Base-by-base conservation (phyloP, 2,113 vertebrate genomes). In the Pyrgilauda ruficollis region DNA sequence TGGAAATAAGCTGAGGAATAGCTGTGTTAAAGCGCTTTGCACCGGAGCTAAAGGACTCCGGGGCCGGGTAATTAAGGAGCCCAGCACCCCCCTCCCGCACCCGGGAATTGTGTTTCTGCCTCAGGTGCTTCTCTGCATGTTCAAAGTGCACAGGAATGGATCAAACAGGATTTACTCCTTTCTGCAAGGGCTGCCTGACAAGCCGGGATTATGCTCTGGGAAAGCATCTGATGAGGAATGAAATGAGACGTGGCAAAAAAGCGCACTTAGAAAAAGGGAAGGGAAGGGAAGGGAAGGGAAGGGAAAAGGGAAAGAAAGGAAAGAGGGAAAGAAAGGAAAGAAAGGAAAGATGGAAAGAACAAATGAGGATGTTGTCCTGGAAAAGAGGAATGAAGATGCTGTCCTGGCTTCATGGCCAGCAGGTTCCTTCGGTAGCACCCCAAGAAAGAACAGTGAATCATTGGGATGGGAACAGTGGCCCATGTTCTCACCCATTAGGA, bases 31-130 rank as follows among this genome's bases (percentile, higher is more conserved):
- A 78, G 17, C 74, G 46, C 82, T 89, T 93, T 93, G 44, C 72
- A 69, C 33, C 21, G 18, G 23, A 74, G 87, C 75, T 86, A 43
- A 87, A 83, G 61, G 56, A 91, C 69, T 76, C 35, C 20, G 49
- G 56, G 80, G 68, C 83, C 28, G 77, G 82, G 41, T 95, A 79
- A 90, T 92, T 74, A 87, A 78, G 78, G 80, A 67, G 43, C 58
- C 37, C 93, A 59, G 50, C 85, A 26, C 37, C 66, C 79, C 70
- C 79, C 37, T 37, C 68, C 81, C 6, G 5, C 47, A 11, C 75
- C 8, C 3, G 10, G 84, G 83, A 83, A 41, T 87, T 83, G 81
- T 81, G 67, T 75, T 75, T 58, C 18, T 64, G 76, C 78, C 56
- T 66, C 59, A 35, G 33, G 41, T 94, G 80, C 67, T 85, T 17